phyloP scores from a whole-genome alignment of 2,797 vertebrate species.

The Poeciliopsis gracilis region DNA sequence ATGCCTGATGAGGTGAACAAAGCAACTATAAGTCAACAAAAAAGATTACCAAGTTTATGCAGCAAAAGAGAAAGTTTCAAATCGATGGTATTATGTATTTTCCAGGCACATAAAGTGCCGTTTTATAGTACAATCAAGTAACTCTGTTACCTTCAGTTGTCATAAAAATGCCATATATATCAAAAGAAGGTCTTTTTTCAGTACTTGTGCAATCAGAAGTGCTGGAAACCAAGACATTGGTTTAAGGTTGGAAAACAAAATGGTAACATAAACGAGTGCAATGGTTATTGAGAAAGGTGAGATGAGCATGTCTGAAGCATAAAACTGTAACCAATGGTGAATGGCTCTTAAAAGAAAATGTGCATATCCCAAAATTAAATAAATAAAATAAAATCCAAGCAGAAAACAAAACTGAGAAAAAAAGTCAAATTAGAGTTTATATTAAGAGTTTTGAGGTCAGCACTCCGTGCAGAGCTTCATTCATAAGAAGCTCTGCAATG shows the following conservation, averaged over 20 bases:
- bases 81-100: too few relatives aligned
- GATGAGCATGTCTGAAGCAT: neutral
- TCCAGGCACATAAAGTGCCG: too few relatives aligned
- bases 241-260: neutral
- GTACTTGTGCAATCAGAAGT: neutral
- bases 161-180: too few relatives aligned
- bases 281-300: neutral
- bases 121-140: too few relatives aligned
- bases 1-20: neutral
- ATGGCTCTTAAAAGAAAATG: neutral
- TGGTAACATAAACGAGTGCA: neutral
- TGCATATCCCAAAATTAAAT: neutral
- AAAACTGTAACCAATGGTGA: neutral
- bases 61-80: neutral
- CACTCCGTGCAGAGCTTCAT: slow-evolving; percentile 42
- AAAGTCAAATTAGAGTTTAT: neutral
- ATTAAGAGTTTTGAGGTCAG: slow-evolving; percentile 39
- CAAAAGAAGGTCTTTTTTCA: neutral
- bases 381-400: neutral
- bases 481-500: slow-evolving; percentile 68
- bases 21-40: neutral
- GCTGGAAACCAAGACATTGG: neutral
- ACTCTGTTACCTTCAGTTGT: too few relatives aligned
- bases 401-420: neutral
- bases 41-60: neutral